These are phyloP conservation scores for Seira ritae DNA, from an alignment of 2,888 invertebrate species.

Conservation along the genomic window DNA sequence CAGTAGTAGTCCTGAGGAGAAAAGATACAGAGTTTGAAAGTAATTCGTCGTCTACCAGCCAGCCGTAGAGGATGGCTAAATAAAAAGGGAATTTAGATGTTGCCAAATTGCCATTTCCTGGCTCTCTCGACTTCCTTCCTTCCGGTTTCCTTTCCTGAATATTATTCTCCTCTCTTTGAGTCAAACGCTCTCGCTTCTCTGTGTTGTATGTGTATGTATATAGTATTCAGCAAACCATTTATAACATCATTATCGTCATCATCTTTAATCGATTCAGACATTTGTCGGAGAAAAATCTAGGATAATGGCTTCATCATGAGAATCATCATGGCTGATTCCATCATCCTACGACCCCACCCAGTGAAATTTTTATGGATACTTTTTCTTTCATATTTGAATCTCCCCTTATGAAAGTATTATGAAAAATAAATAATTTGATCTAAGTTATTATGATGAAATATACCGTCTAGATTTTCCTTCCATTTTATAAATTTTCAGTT, in stretches of 20 bases:
- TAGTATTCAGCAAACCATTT: constrained; percentile 39
- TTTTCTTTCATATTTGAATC: background rate
- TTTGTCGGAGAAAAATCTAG: constrained; percentile 70
- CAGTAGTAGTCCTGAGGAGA: constrained; percentile 4
- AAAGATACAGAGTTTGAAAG: background rate
- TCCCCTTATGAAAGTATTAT: constrained; percentile 13
- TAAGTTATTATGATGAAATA: constrained; percentile 21
- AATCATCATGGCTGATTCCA: constrained; percentile 70
- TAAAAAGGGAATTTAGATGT: constrained; percentile 72
- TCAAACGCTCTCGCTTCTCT: background rate
- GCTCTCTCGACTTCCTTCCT: constrained; percentile 73
- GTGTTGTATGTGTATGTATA: background rate
- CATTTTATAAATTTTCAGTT: constrained; percentile 13
- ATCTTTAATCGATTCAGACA: constrained; percentile 60
- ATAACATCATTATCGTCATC: constrained; percentile 58
- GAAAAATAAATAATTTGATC: background rate
- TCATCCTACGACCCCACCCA: constrained; percentile 67
- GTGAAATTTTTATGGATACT: background rate
- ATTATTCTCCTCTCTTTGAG: constrained; percentile 16
- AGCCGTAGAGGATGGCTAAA: constrained; percentile 37
- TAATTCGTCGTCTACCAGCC: background rate
- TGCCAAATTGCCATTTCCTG: constrained; percentile 74
- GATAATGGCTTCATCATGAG: constrained; percentile 72
- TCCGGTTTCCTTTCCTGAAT: constrained; percentile 70
- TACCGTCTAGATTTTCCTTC: constrained; percentile 42